Base-by-base conservation (phyloP, 1,140 invertebrate genomes). In the Aphelenchoides besseyi region DNA sequence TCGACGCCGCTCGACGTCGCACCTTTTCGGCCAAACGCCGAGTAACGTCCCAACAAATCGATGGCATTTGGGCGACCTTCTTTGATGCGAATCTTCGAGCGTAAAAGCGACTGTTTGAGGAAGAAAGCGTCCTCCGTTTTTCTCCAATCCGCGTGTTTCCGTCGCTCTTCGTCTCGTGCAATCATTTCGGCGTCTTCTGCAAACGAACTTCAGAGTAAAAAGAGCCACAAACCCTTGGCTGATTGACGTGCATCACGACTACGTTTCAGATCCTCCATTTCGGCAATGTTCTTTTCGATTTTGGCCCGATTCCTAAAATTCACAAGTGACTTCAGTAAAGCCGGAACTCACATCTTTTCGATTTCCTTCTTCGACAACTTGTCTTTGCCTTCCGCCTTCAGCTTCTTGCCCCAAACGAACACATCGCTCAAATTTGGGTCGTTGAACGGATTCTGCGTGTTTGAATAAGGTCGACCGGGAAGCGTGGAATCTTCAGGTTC, bases 391-490 rank as follows among this genome's bases (percentile, higher is more conserved):
- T 98, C 94, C 79, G 95, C 94, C 74, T 94, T 91, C 35, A 97
- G 86, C 85, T 99, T 98, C 85, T 98, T 98, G 0, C 88, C 88
- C 96, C 96, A 99, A 2, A 96, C 91, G 87, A 98, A 98, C 0
- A 92, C 93, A 23, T 92, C 90, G 0, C 93, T 86, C 3, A 98
- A 88, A 85, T 94, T 93, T 9, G 91, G 92, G 88, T 98, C 96
- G 1, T 96, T 95, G 87, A 98, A 98, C 0, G 96, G 96, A 88
- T 99, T 98, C 85, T 98, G 95, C 28, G 91, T 91, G 86, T 98
- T 97, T 9, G 95, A 97, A 82, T 98, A 98, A 53, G 83, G 71
- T 5, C 62, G 52, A n/a, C 74, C 64, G 5, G 79, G 81, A 41
- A 75, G 64, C 1, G 57, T 57, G 35, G n/a, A n/a, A 37, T 71